Percentiles rank a stretch among this genome's conserved stretches.
phyloP scores from a whole-genome alignment of 1,140 invertebrate genomes.

The Hormaphis cornu region DNA sequence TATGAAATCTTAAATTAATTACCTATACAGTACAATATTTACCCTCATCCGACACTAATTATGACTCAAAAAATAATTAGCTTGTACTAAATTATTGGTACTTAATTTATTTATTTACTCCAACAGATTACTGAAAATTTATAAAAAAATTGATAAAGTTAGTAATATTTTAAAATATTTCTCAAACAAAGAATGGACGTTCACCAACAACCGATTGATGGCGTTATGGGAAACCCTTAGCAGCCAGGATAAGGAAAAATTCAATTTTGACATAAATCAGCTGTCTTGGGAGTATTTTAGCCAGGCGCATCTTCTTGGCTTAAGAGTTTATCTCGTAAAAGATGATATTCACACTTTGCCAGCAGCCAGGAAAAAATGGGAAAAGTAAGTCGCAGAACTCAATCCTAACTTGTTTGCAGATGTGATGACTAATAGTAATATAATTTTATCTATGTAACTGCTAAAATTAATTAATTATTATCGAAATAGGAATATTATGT shows the following conservation, averaged over 20 bases:
- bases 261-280: conserved; percentile 58
- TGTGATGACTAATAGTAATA: no score
- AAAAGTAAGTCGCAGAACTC: conserved; percentile 40
- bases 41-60: no score
- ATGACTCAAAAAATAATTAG: no score
- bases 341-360: conserved; percentile 51
- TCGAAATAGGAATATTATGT: no score
- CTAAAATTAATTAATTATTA: no score
- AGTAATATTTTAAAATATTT: conserved; percentile 61
- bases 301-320: conserved; percentile 49
- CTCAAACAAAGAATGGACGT: conserved; percentile 58
- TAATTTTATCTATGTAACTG: no score
- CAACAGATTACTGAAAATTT: conserved; percentile 59
- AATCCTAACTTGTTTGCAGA: neutral
- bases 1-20: no score
- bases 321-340: conserved; percentile 52
- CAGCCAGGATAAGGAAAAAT: conserved; percentile 52
- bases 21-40: no score
- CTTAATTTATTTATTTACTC: no score
- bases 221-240: conserved; percentile 52
- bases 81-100: neutral
- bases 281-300: conserved; percentile 53
- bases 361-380: conserved; percentile 45
- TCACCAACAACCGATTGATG: conserved; percentile 56
- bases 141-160: conserved; percentile 63